Conservation (phyloP, 2,113 vertebrate genomes). For the Gallinago jamesoni region DNA sequence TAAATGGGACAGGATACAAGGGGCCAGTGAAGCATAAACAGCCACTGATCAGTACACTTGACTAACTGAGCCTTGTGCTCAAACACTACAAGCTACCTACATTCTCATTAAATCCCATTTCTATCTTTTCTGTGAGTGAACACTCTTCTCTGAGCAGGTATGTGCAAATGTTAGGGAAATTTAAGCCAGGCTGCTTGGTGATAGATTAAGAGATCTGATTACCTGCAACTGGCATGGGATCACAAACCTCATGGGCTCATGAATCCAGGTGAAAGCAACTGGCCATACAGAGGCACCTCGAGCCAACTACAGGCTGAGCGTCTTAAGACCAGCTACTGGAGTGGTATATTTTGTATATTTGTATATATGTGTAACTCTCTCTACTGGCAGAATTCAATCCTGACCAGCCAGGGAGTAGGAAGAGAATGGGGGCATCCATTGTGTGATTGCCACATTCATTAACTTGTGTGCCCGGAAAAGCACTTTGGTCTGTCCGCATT, state of each 20-base stretch:
- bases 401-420: neutral
- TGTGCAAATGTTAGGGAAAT: neutral
- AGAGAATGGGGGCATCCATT: neutral
- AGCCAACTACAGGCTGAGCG: neutral
- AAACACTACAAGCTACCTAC: neutral
- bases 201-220: neutral
- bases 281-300: neutral
- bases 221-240: neutral
- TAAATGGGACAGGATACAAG: neutral
- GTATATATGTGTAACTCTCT: neutral
- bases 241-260: neutral
- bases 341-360: neutral
- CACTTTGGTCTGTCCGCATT: neutral
- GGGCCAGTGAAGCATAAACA: neutral
- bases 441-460: neutral
- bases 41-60: neutral
- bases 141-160: neutral
- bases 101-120: neutral
- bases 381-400: neutral
- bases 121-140: neutral
- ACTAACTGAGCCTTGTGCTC: neutral
- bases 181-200: neutral
- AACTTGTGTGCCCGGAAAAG: neutral
- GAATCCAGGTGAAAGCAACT: neutral
- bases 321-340: neutral